A percentile compares a stretch with the other conserved stretches of the same genome.
Evolutionary conservation across 2,113 vertebrate species (phyloP).

Genomic region (Bettongia penicillata): DNA sequence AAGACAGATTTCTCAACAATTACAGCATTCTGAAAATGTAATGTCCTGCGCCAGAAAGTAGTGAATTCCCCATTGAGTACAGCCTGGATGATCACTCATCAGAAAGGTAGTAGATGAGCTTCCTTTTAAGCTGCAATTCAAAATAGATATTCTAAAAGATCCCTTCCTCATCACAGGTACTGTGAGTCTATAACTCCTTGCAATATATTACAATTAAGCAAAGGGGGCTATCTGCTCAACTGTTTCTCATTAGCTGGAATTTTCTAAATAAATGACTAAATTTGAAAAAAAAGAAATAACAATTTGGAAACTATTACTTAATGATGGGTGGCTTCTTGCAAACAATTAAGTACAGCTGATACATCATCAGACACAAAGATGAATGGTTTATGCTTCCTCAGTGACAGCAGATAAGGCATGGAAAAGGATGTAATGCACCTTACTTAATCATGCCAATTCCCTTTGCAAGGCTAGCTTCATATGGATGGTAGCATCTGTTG

Average conservation of each 20-base stretch:
- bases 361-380: conserved; percentile 24
- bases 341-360: conserved; percentile 53
- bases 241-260: not conserved
- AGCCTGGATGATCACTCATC: not conserved
- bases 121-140: not conserved
- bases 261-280: not conserved
- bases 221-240: not conserved
- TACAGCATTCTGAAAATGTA: not conserved
- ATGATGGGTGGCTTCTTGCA: not conserved
- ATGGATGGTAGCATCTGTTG: conserved; percentile 39
- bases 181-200: not conserved
- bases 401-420: conserved; percentile 47
- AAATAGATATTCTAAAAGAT: not conserved
- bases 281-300: not conserved
- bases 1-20: not conserved
- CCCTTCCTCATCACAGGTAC: not conserved
- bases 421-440: not conserved
- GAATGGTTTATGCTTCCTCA: conserved; percentile 11
- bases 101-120: not conserved
- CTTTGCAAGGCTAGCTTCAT: conserved; percentile 24
- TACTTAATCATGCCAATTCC: conserved; percentile 50
- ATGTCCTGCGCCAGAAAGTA: not conserved
- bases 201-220: not conserved
- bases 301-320: not conserved
- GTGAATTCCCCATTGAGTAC: not conserved